A percentile compares a stretch with the other conserved stretches of the same genome.
phyloP scores from a whole-genome alignment of 2,113 vertebrate species.

The Argyrosomus japonicus region DNA sequence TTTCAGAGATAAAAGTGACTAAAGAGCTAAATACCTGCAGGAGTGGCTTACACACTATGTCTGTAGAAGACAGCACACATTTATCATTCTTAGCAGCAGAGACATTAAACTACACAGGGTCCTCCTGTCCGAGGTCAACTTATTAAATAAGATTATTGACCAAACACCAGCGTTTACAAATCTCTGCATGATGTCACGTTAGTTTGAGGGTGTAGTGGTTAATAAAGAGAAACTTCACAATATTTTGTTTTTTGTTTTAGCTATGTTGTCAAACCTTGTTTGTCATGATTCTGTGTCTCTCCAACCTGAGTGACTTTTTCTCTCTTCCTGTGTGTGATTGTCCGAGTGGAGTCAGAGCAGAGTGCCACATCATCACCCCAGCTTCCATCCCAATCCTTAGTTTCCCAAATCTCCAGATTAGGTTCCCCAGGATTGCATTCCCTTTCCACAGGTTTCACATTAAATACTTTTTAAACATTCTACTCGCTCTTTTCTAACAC shows the following conservation, averaged over 20 bases:
- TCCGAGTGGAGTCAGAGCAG: too few relatives aligned
- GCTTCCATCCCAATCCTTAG: too few relatives aligned
- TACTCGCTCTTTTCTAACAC: too few relatives aligned
- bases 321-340: too few relatives aligned
- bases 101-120: constrained; percentile 19
- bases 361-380: too few relatives aligned
- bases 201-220: neutral
- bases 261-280: neutral
- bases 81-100: constrained; percentile 15
- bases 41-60: neutral
- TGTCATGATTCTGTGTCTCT: neutral
- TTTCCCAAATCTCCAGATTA: too few relatives aligned
- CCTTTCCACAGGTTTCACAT: too few relatives aligned
- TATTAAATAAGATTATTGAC: constrained; percentile 43
- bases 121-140: constrained; percentile 2
- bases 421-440: too few relatives aligned
- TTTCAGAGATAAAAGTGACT: neutral
- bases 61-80: neutral
- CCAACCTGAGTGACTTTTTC: too few relatives aligned
- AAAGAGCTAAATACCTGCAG: constrained; percentile 31
- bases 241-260: neutral
- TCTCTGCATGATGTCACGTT: neutral
- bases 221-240: neutral
- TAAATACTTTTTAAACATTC: too few relatives aligned
- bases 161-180: constrained; percentile 16